Conservation (phyloP, 2,797 vertebrate species). For the Jordanella pulchra region DNA sequence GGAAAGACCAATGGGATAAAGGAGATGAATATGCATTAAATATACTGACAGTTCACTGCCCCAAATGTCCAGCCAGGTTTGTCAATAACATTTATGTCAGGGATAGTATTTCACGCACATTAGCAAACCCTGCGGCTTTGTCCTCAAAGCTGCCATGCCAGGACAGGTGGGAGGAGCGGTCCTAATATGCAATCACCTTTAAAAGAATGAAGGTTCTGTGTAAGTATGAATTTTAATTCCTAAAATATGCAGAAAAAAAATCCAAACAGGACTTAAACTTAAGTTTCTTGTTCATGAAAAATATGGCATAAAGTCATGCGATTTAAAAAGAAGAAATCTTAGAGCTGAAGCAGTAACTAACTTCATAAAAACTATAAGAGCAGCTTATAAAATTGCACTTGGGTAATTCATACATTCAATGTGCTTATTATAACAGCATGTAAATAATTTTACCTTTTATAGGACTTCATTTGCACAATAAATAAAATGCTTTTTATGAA, state of each 20-base stretch:
- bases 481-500: background rate
- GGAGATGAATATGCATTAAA: constrained; percentile 82
- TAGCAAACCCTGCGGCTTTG: constrained; percentile 61
- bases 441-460: background rate
- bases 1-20: constrained; percentile 76
- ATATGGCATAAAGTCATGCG: constrained; percentile 12
- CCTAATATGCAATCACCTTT: constrained; percentile 37
- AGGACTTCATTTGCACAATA: background rate
- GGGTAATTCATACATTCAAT: background rate
- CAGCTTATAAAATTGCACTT: background rate
- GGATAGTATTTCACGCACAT: constrained; percentile 74
- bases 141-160: constrained; percentile 48
- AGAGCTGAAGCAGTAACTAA: background rate
- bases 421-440: background rate
- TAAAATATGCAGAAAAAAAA: constrained; percentile 10
- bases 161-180: constrained; percentile 66
- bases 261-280: constrained; percentile 10
- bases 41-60: constrained; percentile 75
- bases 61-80: constrained; percentile 82
- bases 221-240: constrained; percentile 27
- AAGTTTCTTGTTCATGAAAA: constrained; percentile 16
- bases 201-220: constrained; percentile 38
- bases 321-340: background rate
- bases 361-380: background rate
- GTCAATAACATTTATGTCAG: constrained; percentile 81